A percentile compares a stretch with the other conserved stretches of the same genome.
phyloP scores from a whole-genome alignment of 2,797 vertebrate species.

The Onychomys arenicola region DNA sequence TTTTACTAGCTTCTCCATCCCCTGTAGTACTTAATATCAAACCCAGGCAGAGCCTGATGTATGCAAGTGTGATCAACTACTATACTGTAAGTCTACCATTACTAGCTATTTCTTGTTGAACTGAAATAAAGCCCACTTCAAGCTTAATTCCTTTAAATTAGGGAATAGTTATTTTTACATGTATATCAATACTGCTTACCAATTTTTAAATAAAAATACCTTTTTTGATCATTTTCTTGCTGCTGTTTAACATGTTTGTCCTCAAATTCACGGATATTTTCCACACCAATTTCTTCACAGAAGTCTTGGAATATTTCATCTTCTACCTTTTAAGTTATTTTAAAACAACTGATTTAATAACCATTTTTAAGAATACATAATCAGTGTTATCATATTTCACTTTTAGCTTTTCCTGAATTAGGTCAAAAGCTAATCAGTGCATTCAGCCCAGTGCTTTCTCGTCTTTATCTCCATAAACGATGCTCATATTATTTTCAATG shows the following conservation, averaged over 20 bases:
- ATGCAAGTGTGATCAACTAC: neutral
- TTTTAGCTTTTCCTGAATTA: constrained; percentile 27
- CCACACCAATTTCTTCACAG: constrained; percentile 94
- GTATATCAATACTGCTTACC: neutral
- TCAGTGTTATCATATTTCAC: neutral
- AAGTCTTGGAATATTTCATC: constrained; percentile 94
- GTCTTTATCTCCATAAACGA: neutral
- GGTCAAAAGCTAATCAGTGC: neutral
- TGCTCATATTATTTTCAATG: neutral
- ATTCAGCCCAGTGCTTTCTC: neutral
- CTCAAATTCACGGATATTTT: constrained; percentile 95
- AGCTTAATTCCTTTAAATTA: constrained; percentile 34
- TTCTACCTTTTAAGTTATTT: constrained; percentile 90
- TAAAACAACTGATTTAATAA: constrained; percentile 48
- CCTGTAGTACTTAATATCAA: neutral
- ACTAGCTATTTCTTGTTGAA: constrained; percentile 33
- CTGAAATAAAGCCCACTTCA: constrained; percentile 34
- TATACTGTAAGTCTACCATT: neutral
- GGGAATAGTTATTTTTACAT: neutral
- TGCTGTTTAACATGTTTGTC: constrained; percentile 91
- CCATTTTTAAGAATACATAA: constrained; percentile 14
- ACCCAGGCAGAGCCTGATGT: neutral
- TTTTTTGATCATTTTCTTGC: constrained; percentile 93
- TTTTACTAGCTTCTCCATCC: neutral
- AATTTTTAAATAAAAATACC: constrained; percentile 87